phyloP scores from a whole-genome alignment of 2,888 invertebrate species.

The Miltochrista miniata region DNA sequence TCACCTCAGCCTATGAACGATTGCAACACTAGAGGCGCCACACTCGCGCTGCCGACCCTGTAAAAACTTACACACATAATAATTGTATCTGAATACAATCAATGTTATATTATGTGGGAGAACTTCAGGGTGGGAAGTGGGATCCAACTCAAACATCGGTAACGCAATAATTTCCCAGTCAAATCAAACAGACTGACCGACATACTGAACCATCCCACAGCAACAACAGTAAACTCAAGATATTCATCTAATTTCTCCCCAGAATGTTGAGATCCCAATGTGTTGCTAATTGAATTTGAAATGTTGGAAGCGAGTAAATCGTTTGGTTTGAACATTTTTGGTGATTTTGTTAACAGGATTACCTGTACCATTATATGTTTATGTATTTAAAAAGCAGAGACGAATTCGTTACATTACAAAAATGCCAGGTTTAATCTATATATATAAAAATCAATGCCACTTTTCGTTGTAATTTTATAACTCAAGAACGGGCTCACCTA shows the following conservation, averaged over 20 bases:
- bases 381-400: too few relatives aligned
- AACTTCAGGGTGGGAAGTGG: conserved; percentile 14
- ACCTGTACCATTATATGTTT: not conserved
- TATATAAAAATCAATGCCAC: too few relatives aligned
- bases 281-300: conserved; percentile 7
- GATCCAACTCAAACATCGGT: conserved; percentile 47
- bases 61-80: not conserved
- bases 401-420: too few relatives aligned
- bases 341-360: not conserved
- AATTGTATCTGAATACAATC: conserved; percentile 15
- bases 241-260: conserved; percentile 54
- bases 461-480: too few relatives aligned
- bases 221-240: conserved; percentile 46
- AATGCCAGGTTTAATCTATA: too few relatives aligned
- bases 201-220: conserved; percentile 32
- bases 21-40: too few relatives aligned
- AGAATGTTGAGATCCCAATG: conserved; percentile 10
- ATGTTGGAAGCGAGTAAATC: conserved; percentile 2
- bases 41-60: too few relatives aligned
- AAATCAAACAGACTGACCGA: conserved; percentile 48
- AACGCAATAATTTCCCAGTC: conserved; percentile 48
- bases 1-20: too few relatives aligned
- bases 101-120: conserved; percentile 21
- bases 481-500: too few relatives aligned
- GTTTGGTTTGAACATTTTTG: conserved; percentile 6